Evolutionary conservation across 2,797 vertebrate genomes (phyloP).

Genomic region (Schizopygopsis pylzovi): DNA sequence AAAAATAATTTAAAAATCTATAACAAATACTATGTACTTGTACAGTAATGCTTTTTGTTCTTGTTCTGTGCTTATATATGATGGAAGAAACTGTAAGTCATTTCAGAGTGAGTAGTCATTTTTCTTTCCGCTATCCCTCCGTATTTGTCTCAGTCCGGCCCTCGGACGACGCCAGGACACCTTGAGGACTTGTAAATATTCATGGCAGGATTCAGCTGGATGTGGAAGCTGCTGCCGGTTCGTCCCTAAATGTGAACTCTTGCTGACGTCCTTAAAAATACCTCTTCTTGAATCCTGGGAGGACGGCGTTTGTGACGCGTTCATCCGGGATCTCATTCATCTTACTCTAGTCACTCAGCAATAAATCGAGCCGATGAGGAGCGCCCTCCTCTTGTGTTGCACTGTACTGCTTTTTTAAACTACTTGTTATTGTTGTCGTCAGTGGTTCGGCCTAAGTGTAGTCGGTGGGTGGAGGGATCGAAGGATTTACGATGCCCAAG

Average conservation of each 20-base stretch:
- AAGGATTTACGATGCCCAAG: slow-evolving; percentile 76
- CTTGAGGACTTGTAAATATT: slow-evolving; percentile 77
- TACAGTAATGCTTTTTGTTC: slow-evolving; percentile 83
- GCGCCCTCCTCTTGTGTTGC: slow-evolving; percentile 49
- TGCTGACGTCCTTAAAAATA: slow-evolving; percentile 80
- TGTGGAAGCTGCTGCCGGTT: slow-evolving; percentile 40
- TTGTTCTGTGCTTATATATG: slow-evolving; percentile 78
- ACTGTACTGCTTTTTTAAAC: slow-evolving; percentile 58
- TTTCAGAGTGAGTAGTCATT: slow-evolving; percentile 73
- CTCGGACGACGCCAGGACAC: slow-evolving; percentile 70
- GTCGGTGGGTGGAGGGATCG: slow-evolving; percentile 66
- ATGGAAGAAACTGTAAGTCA: slow-evolving; percentile 63
- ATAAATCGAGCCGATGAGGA: slow-evolving; percentile 73
- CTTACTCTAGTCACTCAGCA: slow-evolving; percentile 81
- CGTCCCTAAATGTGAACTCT: slow-evolving; percentile 72
- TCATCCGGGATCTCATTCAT: slow-evolving; percentile 74
- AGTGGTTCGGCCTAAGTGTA: slow-evolving; percentile 69
- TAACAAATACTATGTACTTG: slow-evolving; percentile 87
- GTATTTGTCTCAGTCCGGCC: slow-evolving; percentile 61
- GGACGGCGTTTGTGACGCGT: slow-evolving; percentile 66
- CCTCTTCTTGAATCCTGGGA: slow-evolving; percentile 77
- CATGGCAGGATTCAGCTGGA: slow-evolving; percentile 62
- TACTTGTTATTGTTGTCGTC: slow-evolving; percentile 59
- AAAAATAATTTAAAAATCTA: slow-evolving; percentile 88
- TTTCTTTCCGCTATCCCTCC: slow-evolving; percentile 53